Conservation (phyloP, 2,888 invertebrate genomes). For the Trissolcus brochymenae region DNA sequence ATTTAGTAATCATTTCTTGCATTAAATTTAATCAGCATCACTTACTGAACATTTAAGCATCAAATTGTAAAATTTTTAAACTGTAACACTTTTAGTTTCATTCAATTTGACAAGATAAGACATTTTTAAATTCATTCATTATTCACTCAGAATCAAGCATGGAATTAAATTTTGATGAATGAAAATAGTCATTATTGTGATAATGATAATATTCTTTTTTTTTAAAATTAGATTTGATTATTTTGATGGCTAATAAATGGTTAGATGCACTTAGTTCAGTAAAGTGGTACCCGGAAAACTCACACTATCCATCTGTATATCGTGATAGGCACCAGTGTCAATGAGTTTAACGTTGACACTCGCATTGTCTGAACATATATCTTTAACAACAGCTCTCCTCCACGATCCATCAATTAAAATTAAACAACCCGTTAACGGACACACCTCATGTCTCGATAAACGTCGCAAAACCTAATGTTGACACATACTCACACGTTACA, state of each 20-base stretch:
- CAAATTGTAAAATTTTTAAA: no score
- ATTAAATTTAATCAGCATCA: no score
- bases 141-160: slow-evolving; percentile 15
- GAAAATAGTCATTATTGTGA: slow-evolving; percentile 20
- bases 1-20: no score
- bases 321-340: slow-evolving; percentile 71
- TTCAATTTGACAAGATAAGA: no score
- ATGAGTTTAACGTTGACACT: slow-evolving; percentile 69
- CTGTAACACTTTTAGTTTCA: no score
- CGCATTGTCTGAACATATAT: slow-evolving; percentile 63
- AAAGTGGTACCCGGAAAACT: slow-evolving; percentile 62
- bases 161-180: neutral
- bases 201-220: neutral
- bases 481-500: slow-evolving; percentile 56
- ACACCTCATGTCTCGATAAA: slow-evolving; percentile 68
- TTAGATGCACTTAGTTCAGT: slow-evolving; percentile 22
- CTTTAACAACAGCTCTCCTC: slow-evolving; percentile 71
- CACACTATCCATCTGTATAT: slow-evolving; percentile 69
- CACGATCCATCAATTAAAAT: slow-evolving; percentile 69
- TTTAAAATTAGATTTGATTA: neutral
- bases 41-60: no score
- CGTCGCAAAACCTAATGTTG: slow-evolving; percentile 72
- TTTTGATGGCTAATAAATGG: slow-evolving; percentile 1
- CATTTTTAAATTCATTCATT: no score
- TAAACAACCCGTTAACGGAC: slow-evolving; percentile 72